phyloP scores from a whole-genome alignment of 2,888 invertebrate genomes.

The Epinotia ramella region DNA sequence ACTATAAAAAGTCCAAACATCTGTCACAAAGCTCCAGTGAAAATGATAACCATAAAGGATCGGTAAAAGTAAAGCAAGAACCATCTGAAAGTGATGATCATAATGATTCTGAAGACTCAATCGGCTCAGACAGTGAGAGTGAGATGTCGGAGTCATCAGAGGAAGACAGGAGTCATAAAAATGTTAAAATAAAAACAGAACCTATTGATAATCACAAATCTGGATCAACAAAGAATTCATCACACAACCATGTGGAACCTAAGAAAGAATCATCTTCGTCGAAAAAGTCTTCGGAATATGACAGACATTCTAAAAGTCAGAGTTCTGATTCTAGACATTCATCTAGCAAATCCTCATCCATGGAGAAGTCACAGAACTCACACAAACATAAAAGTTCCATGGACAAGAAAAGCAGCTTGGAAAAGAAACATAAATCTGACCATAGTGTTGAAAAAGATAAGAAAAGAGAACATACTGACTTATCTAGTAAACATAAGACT shows the following conservation, averaged over 20 bases:
- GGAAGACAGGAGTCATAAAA: slow-evolving; percentile 61
- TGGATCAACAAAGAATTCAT: slow-evolving; percentile 60
- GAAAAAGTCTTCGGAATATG: slow-evolving; percentile 55
- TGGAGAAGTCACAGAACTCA: slow-evolving; percentile 64
- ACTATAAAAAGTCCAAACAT: slow-evolving; percentile 67
- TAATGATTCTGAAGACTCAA: slow-evolving; percentile 63
- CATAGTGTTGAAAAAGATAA: slow-evolving; percentile 61
- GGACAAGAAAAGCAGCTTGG: slow-evolving; percentile 60
- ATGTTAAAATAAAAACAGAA: slow-evolving; percentile 66
- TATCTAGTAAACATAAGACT: slow-evolving; percentile 31
- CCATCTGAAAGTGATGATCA: slow-evolving; percentile 57
- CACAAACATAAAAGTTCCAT: slow-evolving; percentile 63
- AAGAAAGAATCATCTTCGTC: slow-evolving; percentile 61
- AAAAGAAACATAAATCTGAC: slow-evolving; percentile 64
- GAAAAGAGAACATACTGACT: slow-evolving; percentile 56
- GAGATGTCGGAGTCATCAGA: slow-evolving; percentile 66
- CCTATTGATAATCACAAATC: slow-evolving; percentile 60
- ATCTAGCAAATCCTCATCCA: slow-evolving; percentile 60
- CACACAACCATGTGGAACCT: slow-evolving; percentile 56
- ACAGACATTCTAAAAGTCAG: slow-evolving; percentile 59
- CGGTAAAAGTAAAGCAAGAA: slow-evolving; percentile 59
- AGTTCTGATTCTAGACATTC: slow-evolving; percentile 59
- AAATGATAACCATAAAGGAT: slow-evolving; percentile 61
- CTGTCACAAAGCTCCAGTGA: slow-evolving; percentile 59
- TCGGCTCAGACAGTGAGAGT: slow-evolving; percentile 63